These are phyloP conservation scores for Notarius lentiginosus DNA, from an alignment of 2,113 vertebrate genomes.

Conservation along the genomic window DNA sequence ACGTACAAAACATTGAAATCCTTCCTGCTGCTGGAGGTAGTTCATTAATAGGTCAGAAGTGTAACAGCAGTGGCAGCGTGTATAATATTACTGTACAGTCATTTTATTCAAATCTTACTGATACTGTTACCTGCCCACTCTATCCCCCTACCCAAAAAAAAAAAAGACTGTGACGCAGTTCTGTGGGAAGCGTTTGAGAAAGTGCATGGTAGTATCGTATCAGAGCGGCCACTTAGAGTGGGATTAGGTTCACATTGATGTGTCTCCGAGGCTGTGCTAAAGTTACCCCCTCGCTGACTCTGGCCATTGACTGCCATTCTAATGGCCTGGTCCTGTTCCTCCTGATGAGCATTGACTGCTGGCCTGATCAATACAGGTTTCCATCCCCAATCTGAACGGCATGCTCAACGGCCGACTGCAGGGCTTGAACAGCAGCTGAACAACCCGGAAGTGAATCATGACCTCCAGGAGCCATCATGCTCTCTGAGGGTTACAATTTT, in stretches of 20 bases:
- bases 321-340: constrained; percentile 79
- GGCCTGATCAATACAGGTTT: constrained; percentile 71
- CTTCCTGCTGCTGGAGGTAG: not conserved
- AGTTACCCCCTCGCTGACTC: constrained; percentile 76
- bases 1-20: not conserved
- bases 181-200: constrained; percentile 54
- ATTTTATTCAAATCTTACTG: constrained; percentile 38
- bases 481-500: constrained; percentile 3
- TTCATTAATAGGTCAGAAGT: not conserved
- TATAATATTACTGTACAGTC: constrained; percentile 1
- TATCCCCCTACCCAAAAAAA: not conserved
- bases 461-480: not conserved
- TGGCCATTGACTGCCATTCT: constrained; percentile 77
- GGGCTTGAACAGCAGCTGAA: constrained; percentile 14
- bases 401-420: constrained; percentile 49
- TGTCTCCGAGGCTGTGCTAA: constrained; percentile 71
- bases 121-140: constrained; percentile 1
- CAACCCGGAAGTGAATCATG: constrained; percentile 50
- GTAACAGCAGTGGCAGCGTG: not conserved
- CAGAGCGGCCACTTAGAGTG: constrained; percentile 66
- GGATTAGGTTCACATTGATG: constrained; percentile 77
- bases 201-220: constrained; percentile 57
- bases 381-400: constrained; percentile 44
- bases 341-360: constrained; percentile 78
- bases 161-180: constrained; percentile 39